Evolutionary conservation across 2,113 vertebrate species (phyloP), one percentile per base, ranked within the genome.

Genomic region (Uropsilus gracilis): DNA sequence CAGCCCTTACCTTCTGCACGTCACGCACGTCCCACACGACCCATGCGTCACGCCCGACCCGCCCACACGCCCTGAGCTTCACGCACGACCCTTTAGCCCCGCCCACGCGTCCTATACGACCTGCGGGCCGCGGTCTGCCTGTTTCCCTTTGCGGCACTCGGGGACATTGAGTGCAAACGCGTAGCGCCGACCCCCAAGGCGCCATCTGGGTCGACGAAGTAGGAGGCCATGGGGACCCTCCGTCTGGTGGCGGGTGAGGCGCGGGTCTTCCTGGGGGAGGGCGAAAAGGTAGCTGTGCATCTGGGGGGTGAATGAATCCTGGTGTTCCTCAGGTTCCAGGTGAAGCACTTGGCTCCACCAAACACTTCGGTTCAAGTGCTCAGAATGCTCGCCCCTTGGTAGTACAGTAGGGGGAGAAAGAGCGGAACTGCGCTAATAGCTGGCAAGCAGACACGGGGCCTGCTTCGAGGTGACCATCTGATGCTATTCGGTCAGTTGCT

Each of bases 191-290:
- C 17, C 2, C 0, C 1, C 0, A 1, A 26, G 50, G 22, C 24
- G 3, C 86, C 18, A 30, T 53, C 48, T 46, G 0, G 34, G 69
- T 80, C 61, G 1, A 88, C 55, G 76, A 81, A 91, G 92, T 39
- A 39, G 71, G 86, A 30, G 75, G 94, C 83, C 72, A 97, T 97
- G 97, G 76, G 84, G 86, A 97, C 42, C 75, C 66, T 97, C 89
- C 86, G 91, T 48, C 89, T 96, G 86, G 93, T 61, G 42, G 93
- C 96, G 50, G 96, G 97, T 97, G 96, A 97, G 97, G 94, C 5
- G 42, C 75, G 44, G 86, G 90, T 26, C 5, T 59, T 68, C 50
- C 81, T 86, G 68, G 44, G 95, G 48, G 63, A 3, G 87, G 53
- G 50, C 34, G 42, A 20, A 55, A 24, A 55, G 20, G 53, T 55